phyloP scores from a whole-genome alignment of 2,797 vertebrate genomes.

The Naso thynnoides region DNA sequence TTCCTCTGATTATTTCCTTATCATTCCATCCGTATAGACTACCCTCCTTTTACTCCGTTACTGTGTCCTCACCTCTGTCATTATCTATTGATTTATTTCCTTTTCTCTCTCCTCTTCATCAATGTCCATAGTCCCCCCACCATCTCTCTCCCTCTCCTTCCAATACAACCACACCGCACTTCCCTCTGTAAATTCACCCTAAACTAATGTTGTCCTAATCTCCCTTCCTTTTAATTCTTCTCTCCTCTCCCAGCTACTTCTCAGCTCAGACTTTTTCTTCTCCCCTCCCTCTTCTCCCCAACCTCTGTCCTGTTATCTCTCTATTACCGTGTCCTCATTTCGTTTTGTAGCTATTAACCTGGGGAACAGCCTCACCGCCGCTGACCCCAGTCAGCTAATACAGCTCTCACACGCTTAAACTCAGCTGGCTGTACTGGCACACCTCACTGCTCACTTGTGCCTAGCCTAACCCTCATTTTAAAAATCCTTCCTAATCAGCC shows the following conservation, averaged over 20 bases:
- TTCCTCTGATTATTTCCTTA: constrained; percentile 2
- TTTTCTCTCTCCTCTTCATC: constrained; percentile 3
- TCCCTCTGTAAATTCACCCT: constrained; percentile 23
- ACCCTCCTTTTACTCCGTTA: constrained; percentile 27
- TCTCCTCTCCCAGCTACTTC: constrained; percentile 38
- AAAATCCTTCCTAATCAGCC: constrained; percentile 32
- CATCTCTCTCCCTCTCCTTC: background rate
- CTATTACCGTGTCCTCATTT: constrained; percentile 58
- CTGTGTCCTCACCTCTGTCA: constrained; percentile 21
- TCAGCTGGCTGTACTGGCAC: constrained; percentile 44
- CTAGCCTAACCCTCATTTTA: background rate
- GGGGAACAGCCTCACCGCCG: constrained; percentile 51
- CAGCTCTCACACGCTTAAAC: constrained; percentile 54
- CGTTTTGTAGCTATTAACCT: constrained; percentile 66
- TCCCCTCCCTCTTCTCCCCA: background rate
- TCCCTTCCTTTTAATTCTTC: constrained; percentile 17
- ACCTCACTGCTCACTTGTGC: constrained; percentile 20
- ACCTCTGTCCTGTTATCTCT: constrained; percentile 52
- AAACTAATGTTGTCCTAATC: constrained; percentile 4
- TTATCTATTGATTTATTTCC: constrained; percentile 25
- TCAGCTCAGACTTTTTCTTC: background rate
- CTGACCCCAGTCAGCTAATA: constrained; percentile 57
- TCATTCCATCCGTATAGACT: constrained; percentile 15
- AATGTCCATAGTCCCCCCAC: background rate
- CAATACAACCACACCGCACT: background rate